Evolutionary conservation across 2,113 vertebrate genomes (phyloP), one percentile per base, ranked within the genome.

Genomic region (Channa maculata): DNA sequence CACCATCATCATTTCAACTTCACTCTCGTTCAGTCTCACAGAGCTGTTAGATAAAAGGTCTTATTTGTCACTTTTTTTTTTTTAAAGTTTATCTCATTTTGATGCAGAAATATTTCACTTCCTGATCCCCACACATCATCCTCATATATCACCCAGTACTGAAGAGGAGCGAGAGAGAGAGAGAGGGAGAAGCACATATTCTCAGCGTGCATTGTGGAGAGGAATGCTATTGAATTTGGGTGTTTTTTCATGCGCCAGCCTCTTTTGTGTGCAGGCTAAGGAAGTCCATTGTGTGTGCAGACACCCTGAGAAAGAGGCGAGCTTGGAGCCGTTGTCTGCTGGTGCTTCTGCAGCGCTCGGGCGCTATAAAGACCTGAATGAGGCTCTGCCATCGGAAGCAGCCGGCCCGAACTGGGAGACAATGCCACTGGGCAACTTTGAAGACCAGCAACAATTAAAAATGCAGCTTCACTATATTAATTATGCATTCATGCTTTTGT

Each of bases 201-300:
- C 81, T 88, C 54, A 54, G 75, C 70, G 80, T 59, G 73, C 75
- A 93, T 94, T 94, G 91, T 90, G 86, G 75, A 72, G 62, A 88
- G 92, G 92, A 94, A 93, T 94, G 92, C 90, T 91, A 93, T 94
- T 94, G 90, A 95, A 93, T 91, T 76, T 91, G 91, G 89, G 84
- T 74, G 84, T 86, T 89, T 91, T 88, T 88, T 93, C 89, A 87
- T 86, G 75, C 66, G 45, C 79, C 80, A 89, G 83, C 75, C 83
- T 89, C 94, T 88, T 93, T 94, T 95, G 92, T 94, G 80, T 72
- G 57, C 63, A 80, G 68, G 73, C 90, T 89, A 74, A 93, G 91
- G 90, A 94, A 93, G 89, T 92, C 90, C 80, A 94, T 94, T 94
- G 94, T 94, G 90, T 67, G 60, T 75, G 75, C 83, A 90, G 91